Percentiles rank a stretch among this genome's conserved stretches.
Evolutionary conservation across 1,140 invertebrate species (phyloP).

Genomic region (Drosophila bifasciata): DNA sequence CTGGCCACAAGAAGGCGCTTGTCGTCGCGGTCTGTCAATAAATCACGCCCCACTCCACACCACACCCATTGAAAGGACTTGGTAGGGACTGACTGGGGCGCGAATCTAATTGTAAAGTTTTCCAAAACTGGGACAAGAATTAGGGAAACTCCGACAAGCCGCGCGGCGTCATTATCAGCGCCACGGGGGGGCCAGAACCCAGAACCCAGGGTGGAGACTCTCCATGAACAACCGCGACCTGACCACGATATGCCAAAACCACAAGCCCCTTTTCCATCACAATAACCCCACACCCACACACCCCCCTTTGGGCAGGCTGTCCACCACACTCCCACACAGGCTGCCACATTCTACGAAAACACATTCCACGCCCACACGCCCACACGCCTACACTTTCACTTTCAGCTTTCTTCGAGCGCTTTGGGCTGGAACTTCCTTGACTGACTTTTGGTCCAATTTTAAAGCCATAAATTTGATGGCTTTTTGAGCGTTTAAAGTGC

Average conservation of each 20-base stretch:
- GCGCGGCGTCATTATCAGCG: constrained; percentile 60
- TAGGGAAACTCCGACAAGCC: constrained; percentile 47
- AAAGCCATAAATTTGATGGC: constrained; percentile 75
- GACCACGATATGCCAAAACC: neutral
- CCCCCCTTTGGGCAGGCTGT: constrained; percentile 1
- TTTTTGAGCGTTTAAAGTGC: constrained; percentile 70
- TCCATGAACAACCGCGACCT: constrained; percentile 3
- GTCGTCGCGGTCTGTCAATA: constrained; percentile 53
- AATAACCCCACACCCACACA: constrained; percentile 2
- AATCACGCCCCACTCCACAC: constrained; percentile 59
- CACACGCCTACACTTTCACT: constrained; percentile 10
- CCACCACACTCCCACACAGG: neutral
- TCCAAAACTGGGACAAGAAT: constrained; percentile 60
- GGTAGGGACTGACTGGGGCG: constrained; percentile 34
- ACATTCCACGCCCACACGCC: neutral
- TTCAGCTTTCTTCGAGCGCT: neutral
- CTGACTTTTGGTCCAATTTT: constrained; percentile 61
- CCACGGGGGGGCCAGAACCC: constrained; percentile 28
- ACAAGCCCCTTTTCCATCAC: neutral
- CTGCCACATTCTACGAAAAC: too few species aligned
- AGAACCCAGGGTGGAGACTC: neutral
- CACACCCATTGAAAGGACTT: neutral
- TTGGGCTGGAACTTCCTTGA: neutral
- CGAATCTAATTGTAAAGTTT: constrained; percentile 80
- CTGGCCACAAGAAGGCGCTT: constrained; percentile 32